Percentiles rank a stretch among this genome's conserved stretches.
Evolutionary conservation across 2,888 invertebrate genomes (phyloP).

Genomic region (Caenorhabditis plicata): DNA sequence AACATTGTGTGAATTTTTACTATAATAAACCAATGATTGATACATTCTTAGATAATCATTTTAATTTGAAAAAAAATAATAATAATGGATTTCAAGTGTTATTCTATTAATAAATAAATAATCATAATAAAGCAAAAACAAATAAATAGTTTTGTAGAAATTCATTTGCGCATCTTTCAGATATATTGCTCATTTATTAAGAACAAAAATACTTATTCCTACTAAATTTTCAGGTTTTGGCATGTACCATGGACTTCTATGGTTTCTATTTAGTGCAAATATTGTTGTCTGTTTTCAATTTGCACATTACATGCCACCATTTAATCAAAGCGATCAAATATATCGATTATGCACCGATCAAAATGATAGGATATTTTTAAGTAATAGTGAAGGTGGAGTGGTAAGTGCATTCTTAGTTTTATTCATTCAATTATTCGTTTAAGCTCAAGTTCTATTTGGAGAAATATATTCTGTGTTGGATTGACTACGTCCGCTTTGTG

Average conservation of each 20-base stretch:
- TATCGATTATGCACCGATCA: slow-evolving; percentile 45
- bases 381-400: slow-evolving; percentile 18
- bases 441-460: slow-evolving; percentile 37
- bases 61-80: too few relatives aligned
- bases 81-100: too few relatives aligned
- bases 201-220: too few relatives aligned
- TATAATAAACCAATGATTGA: too few relatives aligned
- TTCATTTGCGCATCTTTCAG: too few relatives aligned
- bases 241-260: slow-evolving; percentile 26
- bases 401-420: slow-evolving; percentile 5
- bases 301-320: slow-evolving; percentile 38
- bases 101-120: too few relatives aligned
- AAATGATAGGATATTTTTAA: slow-evolving; percentile 31
- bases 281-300: slow-evolving; percentile 26
- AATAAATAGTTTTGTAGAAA: too few relatives aligned
- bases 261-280: slow-evolving; percentile 8
- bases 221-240: slow-evolving; percentile 16
- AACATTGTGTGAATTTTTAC: too few relatives aligned
- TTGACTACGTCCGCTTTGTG: slow-evolving; percentile 33
- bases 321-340: slow-evolving; percentile 29
- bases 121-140: too few relatives aligned
- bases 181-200: too few relatives aligned
- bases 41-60: too few relatives aligned
- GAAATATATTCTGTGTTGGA: slow-evolving; percentile 41
- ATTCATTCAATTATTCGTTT: slow-evolving; percentile 4